Conservation (phyloP, 1,140 invertebrate genomes). For the Monomorium pharaonis region DNA sequence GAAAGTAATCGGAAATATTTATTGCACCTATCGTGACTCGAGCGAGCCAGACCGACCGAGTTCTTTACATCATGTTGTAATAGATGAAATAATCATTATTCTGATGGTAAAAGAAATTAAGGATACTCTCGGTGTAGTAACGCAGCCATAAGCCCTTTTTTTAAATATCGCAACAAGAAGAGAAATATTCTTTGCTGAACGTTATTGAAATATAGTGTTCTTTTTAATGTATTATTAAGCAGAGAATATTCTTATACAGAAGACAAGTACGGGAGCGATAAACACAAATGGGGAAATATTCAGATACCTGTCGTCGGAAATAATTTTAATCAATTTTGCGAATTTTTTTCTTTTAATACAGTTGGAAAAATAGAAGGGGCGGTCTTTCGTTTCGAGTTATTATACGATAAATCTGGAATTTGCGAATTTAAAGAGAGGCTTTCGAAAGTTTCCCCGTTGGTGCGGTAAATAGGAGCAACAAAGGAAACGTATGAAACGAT, state of each 20-base stretch:
- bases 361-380: conserved; percentile 4
- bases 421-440: conserved; percentile 23
- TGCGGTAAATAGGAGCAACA: conserved; percentile 4
- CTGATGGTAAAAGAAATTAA: background rate
- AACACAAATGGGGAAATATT: background rate
- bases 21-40: background rate
- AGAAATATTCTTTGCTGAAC: conserved; percentile 41
- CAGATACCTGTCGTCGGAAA: background rate
- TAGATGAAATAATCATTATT: background rate
- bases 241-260: conserved; percentile 38
- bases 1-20: background rate
- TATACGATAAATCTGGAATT: conserved; percentile 2
- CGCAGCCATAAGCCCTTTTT: conserved; percentile 14
- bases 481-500: conserved; percentile 9
- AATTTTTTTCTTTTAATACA: background rate
- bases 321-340: background rate
- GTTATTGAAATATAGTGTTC: conserved; percentile 50
- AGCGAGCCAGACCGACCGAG: background rate
- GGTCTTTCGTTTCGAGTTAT: conserved; percentile 11
- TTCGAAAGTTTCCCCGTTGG: conserved; percentile 43
- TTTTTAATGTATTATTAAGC: conserved; percentile 26
- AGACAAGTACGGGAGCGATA: background rate
- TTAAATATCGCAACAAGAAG: background rate
- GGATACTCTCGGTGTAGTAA: background rate
- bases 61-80: background rate